These are phyloP conservation scores for Hyla sarda DNA, from an alignment of 2,113 vertebrate species.

Conservation along the genomic window DNA sequence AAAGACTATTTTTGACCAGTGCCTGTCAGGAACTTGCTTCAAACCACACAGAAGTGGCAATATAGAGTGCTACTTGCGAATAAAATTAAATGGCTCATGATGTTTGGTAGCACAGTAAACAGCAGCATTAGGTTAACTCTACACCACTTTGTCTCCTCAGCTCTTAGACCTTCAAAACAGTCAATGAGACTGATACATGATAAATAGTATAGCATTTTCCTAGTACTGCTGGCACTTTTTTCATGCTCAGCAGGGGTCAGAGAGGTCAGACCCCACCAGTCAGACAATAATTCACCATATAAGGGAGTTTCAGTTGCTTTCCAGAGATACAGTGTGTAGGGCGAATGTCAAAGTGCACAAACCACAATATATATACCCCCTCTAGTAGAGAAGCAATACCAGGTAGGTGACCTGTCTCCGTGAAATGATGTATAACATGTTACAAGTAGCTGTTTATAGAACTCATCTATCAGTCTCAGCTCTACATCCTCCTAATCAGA, in stretches of 20 bases:
- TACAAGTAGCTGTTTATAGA: constrained; percentile 23
- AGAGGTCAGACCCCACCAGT: neutral
- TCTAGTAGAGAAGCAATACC: constrained; percentile 10
- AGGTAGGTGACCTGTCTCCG: constrained; percentile 12
- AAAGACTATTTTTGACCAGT: no score
- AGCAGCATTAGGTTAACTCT: neutral
- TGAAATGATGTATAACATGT: constrained; percentile 37
- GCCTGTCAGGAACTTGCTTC: no score
- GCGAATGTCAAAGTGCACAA: neutral
- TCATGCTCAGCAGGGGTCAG: neutral
- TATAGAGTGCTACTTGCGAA: no score
- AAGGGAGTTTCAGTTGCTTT: neutral
- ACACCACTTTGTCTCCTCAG: neutral
- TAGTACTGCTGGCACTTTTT: no score
- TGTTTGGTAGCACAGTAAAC: neutral
- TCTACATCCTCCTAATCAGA: constrained; percentile 12
- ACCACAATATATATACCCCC: constrained; percentile 15
- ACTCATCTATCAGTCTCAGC: constrained; percentile 31
- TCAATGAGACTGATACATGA: neutral
- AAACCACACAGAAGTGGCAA: no score
- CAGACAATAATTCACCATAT: neutral
- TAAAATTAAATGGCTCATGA: no score
- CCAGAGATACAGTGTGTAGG: neutral
- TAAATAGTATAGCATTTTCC: no score
- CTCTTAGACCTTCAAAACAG: neutral